A percentile compares a stretch with the other conserved stretches of the same genome.
These are phyloP conservation scores for Apamea crenata DNA, from an alignment of 2,888 invertebrate genomes.

Conservation along the genomic window DNA sequence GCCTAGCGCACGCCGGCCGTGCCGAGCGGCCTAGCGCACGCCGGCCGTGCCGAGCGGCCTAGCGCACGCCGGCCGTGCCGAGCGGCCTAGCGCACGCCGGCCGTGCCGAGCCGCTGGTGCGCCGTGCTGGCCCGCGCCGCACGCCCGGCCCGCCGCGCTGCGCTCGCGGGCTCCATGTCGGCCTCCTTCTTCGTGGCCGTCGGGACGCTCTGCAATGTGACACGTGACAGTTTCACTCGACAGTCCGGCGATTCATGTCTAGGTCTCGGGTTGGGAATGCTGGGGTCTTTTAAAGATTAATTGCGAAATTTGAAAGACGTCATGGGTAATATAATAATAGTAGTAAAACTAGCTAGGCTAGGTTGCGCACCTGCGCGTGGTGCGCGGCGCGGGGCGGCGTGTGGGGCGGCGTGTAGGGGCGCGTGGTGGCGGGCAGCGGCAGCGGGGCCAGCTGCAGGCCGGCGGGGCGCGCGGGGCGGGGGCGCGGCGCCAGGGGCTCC, in stretches of 20 bases:
- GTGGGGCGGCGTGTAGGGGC: slow-evolving; percentile 89
- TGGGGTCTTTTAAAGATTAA: background rate
- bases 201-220: slow-evolving; percentile 71
- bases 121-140: slow-evolving; percentile 71
- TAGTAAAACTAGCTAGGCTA: no score
- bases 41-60: slow-evolving; percentile 64
- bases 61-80: slow-evolving; percentile 73
- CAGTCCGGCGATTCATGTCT: background rate
- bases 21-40: slow-evolving; percentile 64
- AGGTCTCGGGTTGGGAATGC: no score
- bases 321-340: background rate
- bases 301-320: background rate
- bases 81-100: slow-evolving; percentile 66
- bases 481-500: slow-evolving; percentile 79
- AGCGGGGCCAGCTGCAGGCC: slow-evolving; percentile 92
- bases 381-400: slow-evolving; percentile 13
- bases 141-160: slow-evolving; percentile 69
- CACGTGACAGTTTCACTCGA: background rate
- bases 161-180: slow-evolving; percentile 70
- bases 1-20: slow-evolving; percentile 74
- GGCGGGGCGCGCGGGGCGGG: background rate
- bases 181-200: slow-evolving; percentile 76
- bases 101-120: slow-evolving; percentile 67
- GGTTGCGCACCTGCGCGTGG: slow-evolving; percentile 7
- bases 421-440: slow-evolving; percentile 94